phyloP scores from a whole-genome alignment of 2,888 invertebrate species.

The Ariolimax columbianus region DNA sequence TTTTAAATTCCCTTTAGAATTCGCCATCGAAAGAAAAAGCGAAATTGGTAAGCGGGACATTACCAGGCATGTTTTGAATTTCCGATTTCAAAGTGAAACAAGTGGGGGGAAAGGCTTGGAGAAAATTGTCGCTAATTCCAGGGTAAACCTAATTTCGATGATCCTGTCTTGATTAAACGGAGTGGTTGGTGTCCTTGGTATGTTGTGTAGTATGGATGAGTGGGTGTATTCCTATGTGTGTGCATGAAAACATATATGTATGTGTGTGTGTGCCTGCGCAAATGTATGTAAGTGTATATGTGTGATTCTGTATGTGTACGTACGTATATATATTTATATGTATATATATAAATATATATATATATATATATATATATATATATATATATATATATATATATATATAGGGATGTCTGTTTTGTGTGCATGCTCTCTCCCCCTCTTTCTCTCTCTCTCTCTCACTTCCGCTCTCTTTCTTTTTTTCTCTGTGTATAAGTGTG shows the following conservation, averaged over 20 bases:
- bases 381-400: neutral
- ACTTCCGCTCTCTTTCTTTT: neutral
- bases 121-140: constrained; percentile 34
- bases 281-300: neutral
- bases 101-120: constrained; percentile 4
- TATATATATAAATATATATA: neutral
- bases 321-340: neutral
- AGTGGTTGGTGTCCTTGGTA: constrained; percentile 6
- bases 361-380: neutral
- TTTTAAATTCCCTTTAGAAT: constrained; percentile 13
- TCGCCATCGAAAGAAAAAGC: neutral
- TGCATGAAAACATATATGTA: neutral
- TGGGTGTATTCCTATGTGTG: neutral
- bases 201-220: no score
- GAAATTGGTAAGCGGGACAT: neutral
- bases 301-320: neutral
- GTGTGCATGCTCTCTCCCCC: neutral
- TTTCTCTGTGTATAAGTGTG: no score
- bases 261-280: constrained; percentile 20
- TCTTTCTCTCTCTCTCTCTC: neutral
- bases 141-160: constrained; percentile 22
- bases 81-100: neutral
- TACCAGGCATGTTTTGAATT: constrained; percentile 32
- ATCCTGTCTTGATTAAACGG: constrained; percentile 32
- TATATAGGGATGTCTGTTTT: neutral